A percentile compares a stretch with the other conserved stretches of the same genome.
Evolutionary conservation across 2,797 vertebrate species (phyloP).

Genomic region (Neostethus bicornis): DNA sequence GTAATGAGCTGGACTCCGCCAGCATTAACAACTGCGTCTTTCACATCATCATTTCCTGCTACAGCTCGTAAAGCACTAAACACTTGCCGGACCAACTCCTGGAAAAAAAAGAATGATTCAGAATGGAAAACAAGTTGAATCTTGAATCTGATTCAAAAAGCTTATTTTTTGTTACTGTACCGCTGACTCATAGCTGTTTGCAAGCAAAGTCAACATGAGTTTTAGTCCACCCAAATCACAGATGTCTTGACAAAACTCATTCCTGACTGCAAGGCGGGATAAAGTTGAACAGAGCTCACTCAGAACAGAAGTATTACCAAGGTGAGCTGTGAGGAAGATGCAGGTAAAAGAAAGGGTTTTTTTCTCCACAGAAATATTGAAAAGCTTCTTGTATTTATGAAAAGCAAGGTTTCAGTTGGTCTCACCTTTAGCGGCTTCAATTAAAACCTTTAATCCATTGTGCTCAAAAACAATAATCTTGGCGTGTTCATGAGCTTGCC

Average conservation of each 20-base stretch:
- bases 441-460: slow-evolving; percentile 86
- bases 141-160: not conserved
- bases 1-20: slow-evolving; percentile 89
- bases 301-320: slow-evolving; percentile 79
- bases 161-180: slow-evolving; percentile 56
- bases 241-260: slow-evolving; percentile 97
- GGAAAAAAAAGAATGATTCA: slow-evolving; percentile 3
- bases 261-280: slow-evolving; percentile 89
- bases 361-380: not conserved
- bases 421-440: slow-evolving; percentile 90
- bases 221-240: slow-evolving; percentile 91
- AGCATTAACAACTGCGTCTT: slow-evolving; percentile 86
- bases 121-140: not conserved
- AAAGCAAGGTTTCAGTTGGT: not conserved
- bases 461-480: slow-evolving; percentile 92
- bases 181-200: slow-evolving; percentile 86
- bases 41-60: slow-evolving; percentile 94
- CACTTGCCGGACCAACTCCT: slow-evolving; percentile 93
- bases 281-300: slow-evolving; percentile 91
- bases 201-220: slow-evolving; percentile 87
- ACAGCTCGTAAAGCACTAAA: slow-evolving; percentile 86
- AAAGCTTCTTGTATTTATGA: slow-evolving; percentile 4
- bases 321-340: slow-evolving; percentile 77
- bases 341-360: not conserved
- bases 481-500: slow-evolving; percentile 90